Evolutionary conservation across 2,888 invertebrate genomes (phyloP), one percentile per base, ranked within the genome.

Genomic region (Argyra leucocephala): DNA sequence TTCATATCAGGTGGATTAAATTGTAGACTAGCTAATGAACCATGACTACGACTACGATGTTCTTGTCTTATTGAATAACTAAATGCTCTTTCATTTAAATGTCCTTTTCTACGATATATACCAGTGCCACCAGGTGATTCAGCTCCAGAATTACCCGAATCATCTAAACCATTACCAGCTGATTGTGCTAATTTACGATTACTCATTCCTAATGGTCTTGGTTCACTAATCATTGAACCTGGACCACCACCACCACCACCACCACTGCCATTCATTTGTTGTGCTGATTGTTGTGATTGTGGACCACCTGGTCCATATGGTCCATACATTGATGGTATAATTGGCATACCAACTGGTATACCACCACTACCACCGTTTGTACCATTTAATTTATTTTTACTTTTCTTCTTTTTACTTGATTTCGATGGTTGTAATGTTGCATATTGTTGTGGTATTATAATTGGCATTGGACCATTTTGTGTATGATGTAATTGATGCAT

Each of bases 51-150:
- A 76, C 93, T 93, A 70, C 95, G 85, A 76, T 95, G 94, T 77
- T 95, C 95, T 78, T 95, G 94, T 66, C 95, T 83, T 75, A 95
- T 95, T 72, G 94, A 94, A 81, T 95, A 94, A 66, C 93, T 93
- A 76, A 95, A 95, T 24, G 95, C 95, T 64, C 94, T 83, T 78
- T 95, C 95, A 79, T 95, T 95, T 70, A 95, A 80, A 74, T 95
- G 94, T 0, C 94, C 94, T 74, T 94, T 93, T 75, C 93, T 89
- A 72, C 91, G 83, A 76, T 94, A 94, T 69, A 94, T 93, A n/a
- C 90, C 90, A 1, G 90, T 89, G 63, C 92, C 85, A 0, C 85
- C 84, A 0, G 84, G 81, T 65, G 85, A 84, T 64, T 80, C 81
- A 21, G 82, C 84, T 7, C 84, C 85, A 1, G 80, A 80, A 67